Conservation (phyloP, 1,140 invertebrate genomes). For the Metopolophium dirhodum region DNA sequence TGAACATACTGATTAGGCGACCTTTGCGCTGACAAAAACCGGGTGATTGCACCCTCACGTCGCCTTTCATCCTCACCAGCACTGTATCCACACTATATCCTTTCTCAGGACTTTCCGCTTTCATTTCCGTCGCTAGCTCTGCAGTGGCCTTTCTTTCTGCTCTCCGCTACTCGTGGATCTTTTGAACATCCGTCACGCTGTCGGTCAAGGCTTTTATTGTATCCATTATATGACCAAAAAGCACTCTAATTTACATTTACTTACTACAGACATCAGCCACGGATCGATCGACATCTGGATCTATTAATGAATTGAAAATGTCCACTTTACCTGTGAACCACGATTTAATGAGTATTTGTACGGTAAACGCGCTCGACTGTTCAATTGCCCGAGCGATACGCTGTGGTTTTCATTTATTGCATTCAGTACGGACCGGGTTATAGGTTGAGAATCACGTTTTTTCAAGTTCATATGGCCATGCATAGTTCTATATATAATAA, state of each 20-base stretch:
- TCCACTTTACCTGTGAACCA: not conserved
- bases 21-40: not conserved
- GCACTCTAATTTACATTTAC: slow-evolving; percentile 9
- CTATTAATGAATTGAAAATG: not conserved
- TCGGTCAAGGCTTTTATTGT: slow-evolving; percentile 7
- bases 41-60: not conserved
- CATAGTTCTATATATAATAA: no score
- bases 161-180: not conserved
- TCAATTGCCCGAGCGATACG: not conserved
- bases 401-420: not conserved
- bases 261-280: not conserved
- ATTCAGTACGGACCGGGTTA: not conserved
- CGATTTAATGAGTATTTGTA: not conserved
- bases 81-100: not conserved
- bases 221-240: not conserved
- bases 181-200: not conserved
- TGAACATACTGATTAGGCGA: slow-evolving; percentile 45
- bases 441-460: not conserved
- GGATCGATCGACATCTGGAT: not conserved
- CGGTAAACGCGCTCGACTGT: not conserved
- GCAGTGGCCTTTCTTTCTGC: not conserved
- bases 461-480: not conserved
- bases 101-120: not conserved
- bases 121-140: not conserved
- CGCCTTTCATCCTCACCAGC: not conserved